A percentile compares a stretch with the other conserved stretches of the same genome.
Evolutionary conservation across 2,888 invertebrate species (phyloP).

Genomic region (Fragum whitleyi): DNA sequence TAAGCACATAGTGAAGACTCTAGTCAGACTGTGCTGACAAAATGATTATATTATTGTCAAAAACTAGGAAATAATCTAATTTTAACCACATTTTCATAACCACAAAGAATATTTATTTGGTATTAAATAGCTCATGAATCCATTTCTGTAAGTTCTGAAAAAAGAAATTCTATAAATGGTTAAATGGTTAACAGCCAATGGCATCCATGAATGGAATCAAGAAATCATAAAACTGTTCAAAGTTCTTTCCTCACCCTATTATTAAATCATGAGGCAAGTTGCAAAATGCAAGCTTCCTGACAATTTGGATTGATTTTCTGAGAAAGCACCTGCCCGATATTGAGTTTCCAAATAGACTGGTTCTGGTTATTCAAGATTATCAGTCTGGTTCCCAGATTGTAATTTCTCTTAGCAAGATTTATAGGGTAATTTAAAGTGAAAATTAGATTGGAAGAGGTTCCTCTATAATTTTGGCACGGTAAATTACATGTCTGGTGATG

Average conservation of each 20-base stretch:
- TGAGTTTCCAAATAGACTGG: constrained; percentile 53
- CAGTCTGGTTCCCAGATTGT: constrained; percentile 50
- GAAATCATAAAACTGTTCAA: constrained; percentile 27
- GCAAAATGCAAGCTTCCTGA: constrained; percentile 58
- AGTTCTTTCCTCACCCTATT: constrained; percentile 29
- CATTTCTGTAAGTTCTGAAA: too few species aligned
- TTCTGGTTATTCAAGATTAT: constrained; percentile 50
- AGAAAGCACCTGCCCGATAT: constrained; percentile 44
- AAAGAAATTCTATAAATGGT: too few species aligned
- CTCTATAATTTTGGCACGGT: constrained; percentile 59
- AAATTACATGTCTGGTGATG: constrained; percentile 60
- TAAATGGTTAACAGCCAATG: neutral
- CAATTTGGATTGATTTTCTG: constrained; percentile 44
- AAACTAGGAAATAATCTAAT: too few species aligned
- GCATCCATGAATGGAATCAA: constrained; percentile 23
- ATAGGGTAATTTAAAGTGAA: constrained; percentile 66
- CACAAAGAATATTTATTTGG: too few species aligned
- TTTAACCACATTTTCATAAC: too few species aligned
- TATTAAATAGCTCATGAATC: too few species aligned
- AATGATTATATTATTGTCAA: too few species aligned
- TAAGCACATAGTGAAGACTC: too few species aligned
- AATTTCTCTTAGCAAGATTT: constrained; percentile 59
- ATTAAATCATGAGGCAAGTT: constrained; percentile 53
- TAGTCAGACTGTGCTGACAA: too few species aligned
- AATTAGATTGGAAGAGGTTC: constrained; percentile 58